phyloP scores from a whole-genome alignment of 2,797 vertebrate species.

The Cryptoprocta ferox region DNA sequence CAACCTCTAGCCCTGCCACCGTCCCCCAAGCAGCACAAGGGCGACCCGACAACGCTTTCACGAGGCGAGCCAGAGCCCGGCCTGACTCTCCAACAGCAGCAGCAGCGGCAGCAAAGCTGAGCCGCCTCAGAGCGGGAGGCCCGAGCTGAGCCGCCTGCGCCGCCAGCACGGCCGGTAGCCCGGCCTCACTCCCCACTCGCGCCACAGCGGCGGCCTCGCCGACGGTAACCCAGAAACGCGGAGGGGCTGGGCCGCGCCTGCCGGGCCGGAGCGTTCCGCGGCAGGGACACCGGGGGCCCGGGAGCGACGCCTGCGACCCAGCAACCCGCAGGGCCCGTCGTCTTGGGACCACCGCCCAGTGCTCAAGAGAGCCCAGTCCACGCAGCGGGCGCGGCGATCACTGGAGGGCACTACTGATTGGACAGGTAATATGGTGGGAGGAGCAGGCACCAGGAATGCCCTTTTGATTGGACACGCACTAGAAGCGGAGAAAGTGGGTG shows the following conservation, averaged over 20 bases:
- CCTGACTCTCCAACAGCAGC: too few relatives aligned
- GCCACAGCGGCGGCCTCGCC: neutral
- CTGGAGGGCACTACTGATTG: neutral
- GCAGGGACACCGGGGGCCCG: rapidly evolving
- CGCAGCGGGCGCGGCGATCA: neutral
- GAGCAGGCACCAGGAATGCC: too few relatives aligned
- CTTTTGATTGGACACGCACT: neutral
- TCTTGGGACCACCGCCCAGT: rapidly evolving
- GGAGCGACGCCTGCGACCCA: rapidly evolving
- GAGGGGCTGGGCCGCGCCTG: neutral
- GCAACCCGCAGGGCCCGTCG: rapidly evolving
- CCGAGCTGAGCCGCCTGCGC: neutral
- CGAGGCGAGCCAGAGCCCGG: too few relatives aligned
- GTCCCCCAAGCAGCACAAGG: neutral
- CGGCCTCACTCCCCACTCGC: neutral
- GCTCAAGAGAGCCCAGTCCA: neutral
- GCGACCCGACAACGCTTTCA: too few relatives aligned
- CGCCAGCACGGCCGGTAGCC: neutral
- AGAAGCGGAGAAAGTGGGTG: neutral
- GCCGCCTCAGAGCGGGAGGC: constrained; percentile 14
- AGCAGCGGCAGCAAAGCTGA: neutral
- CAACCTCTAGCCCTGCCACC: neutral
- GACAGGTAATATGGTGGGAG: too few relatives aligned
- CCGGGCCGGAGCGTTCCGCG: too few relatives aligned
- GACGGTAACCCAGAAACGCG: too few relatives aligned